Evolutionary conservation across 1,140 invertebrate species (phyloP), one percentile per base, ranked within the genome.

Genomic region (Berghia stephanieae): DNA sequence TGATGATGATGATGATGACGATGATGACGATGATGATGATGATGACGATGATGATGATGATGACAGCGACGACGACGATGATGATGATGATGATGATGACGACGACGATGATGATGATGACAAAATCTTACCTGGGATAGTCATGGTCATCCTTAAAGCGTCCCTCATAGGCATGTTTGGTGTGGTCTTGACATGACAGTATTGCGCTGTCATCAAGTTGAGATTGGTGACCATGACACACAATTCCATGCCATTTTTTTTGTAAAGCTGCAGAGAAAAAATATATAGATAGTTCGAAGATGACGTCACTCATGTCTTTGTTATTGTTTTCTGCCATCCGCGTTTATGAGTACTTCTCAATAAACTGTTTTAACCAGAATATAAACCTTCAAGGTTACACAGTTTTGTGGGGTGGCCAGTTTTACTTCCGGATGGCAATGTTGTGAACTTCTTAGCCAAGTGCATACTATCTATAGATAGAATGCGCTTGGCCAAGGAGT

Each of bases 81-180:
- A 52, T 52, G 49, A 52, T 52, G 49, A 52, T 52, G 49, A 18
- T 52, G 49, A 52, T 52, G 49, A 52, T 52, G 49, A 52, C 24
- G 49, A 52, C 24, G 49, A 52, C 24, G 49, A 52, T 52, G 49
- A 52, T 52, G 49, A 52, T 52, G 49, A 52, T 52, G 49, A 52
- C 24, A 24, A 52, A 18, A 24, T 18, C n/a, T n/a, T n/a, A n/a
- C n/a, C 82, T 75, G 86, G 86, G 38, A 86, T 82, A 2, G 83
- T 72, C 74, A 86, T 82, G 18, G 86, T 86, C 86, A 87, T 87
- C n/a, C 82, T 80, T 43, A 86, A 74, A 21, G 86, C 85, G 5
- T 78, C 40, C 27, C 83, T 74, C 27, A 87, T 73, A 16, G 85
- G 81, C 44, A 86, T 79, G 75, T 87, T 75, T 16, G 86, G 86